Evolutionary conservation across 2,113 vertebrate species (phyloP).

Genomic region (Calonectris borealis): DNA sequence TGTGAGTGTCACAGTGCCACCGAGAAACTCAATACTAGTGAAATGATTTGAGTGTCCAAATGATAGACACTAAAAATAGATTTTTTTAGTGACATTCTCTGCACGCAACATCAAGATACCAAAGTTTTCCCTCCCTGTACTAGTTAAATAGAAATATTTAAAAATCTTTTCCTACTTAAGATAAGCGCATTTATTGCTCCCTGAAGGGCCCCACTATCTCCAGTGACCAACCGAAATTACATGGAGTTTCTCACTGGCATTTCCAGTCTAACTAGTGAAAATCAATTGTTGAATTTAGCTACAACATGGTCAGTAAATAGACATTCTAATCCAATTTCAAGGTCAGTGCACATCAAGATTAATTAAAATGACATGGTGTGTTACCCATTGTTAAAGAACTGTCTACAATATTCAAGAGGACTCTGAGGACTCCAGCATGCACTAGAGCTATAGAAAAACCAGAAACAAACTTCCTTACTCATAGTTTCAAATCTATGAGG

Average conservation of each 20-base stretch:
- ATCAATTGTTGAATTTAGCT: conserved; percentile 46
- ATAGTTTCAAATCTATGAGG: not conserved
- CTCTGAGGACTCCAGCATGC: not conserved
- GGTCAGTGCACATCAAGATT: conserved; percentile 8
- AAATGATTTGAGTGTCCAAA: not conserved
- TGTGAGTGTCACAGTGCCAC: not conserved
- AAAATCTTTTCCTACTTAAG: not conserved
- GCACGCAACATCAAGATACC: not conserved
- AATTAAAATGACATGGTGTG: conserved; percentile 28
- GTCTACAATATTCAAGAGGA: not conserved
- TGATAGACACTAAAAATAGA: not conserved
- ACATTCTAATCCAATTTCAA: conserved; percentile 44
- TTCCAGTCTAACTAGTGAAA: conserved; percentile 37
- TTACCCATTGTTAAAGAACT: not conserved
- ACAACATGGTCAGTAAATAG: not conserved
- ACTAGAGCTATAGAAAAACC: not conserved
- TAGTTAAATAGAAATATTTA: conserved; percentile 1
- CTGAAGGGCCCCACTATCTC: not conserved
- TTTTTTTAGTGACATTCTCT: not conserved
- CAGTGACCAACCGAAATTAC: not conserved
- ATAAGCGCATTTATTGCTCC: not conserved
- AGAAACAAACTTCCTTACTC: not conserved
- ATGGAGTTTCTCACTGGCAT: not conserved
- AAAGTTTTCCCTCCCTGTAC: not conserved
- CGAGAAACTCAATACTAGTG: not conserved